Evolutionary conservation across 2,888 invertebrate genomes (phyloP).

Genomic region (Nemurella pictetii): DNA sequence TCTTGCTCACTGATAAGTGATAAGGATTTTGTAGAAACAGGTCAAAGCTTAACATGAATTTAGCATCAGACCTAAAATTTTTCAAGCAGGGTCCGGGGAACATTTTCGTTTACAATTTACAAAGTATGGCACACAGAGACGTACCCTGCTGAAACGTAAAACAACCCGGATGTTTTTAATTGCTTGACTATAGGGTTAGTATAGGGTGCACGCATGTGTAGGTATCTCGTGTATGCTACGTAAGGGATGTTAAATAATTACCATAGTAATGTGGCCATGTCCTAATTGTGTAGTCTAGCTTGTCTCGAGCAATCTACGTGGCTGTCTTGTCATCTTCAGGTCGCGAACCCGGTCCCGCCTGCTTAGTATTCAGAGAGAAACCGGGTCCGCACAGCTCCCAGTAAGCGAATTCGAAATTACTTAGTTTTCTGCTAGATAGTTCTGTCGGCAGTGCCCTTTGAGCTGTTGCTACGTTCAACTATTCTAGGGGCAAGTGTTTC

Average conservation of each 20-base stretch:
- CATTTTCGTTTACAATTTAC: no score
- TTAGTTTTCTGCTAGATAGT: background rate
- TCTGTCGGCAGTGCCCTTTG: no score
- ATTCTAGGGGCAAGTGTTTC: no score
- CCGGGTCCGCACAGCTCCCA: background rate
- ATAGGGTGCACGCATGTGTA: background rate
- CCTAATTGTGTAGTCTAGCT: constrained; percentile 2
- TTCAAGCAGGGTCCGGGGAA: no score
- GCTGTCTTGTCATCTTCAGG: background rate
- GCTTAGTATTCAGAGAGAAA: background rate
- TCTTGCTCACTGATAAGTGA: background rate
- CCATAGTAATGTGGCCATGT: background rate
- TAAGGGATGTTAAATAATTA: background rate
- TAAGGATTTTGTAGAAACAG: background rate
- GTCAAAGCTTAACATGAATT: background rate
- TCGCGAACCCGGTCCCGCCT: background rate
- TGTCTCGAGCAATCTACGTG: background rate
- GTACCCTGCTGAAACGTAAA: no score
- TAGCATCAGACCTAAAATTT: no score
- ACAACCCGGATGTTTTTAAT: no score
- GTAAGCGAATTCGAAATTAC: background rate
- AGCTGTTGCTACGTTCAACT: no score
- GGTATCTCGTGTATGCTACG: background rate
- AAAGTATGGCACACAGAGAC: no score
- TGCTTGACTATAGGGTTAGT: no score